phyloP scores from a whole-genome alignment of 2,113 vertebrate genomes.

The Hyla sarda region DNA sequence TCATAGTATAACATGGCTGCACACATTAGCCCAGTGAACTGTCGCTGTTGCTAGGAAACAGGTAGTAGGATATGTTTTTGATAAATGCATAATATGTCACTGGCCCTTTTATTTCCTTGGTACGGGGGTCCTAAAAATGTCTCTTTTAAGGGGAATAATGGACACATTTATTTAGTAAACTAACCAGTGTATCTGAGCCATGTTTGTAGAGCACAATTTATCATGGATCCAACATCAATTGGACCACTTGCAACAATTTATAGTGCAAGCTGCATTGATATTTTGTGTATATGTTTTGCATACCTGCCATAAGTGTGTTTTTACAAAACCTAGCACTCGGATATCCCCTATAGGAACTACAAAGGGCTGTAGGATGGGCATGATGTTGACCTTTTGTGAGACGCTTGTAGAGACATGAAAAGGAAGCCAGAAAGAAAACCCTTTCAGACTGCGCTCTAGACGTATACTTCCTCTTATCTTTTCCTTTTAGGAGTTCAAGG shows the following conservation, averaged over 20 bases:
- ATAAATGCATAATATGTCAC: not conserved
- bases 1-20: not conserved
- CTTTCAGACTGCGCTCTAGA: not conserved
- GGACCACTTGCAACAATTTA: not conserved
- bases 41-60: not conserved
- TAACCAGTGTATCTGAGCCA: too few relatives aligned
- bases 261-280: too few relatives aligned
- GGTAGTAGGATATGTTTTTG: not conserved
- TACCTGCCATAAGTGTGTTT: not conserved
- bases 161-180: not conserved
- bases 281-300: not conserved
- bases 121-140: not conserved
- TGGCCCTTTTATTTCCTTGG: not conserved
- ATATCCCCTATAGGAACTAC: conserved; percentile 9
- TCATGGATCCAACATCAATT: too few relatives aligned
- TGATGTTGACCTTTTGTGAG: not conserved
- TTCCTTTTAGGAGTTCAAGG: conserved; percentile 43
- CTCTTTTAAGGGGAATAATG: not conserved
- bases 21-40: not conserved
- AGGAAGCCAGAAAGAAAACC: not conserved
- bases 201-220: too few relatives aligned
- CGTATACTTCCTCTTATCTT: conserved; percentile 37
- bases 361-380: not conserved
- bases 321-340: not conserved
- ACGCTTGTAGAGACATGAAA: conserved; percentile 26